Evolutionary conservation across 1,140 invertebrate species (phyloP).

Genomic region (Hetaerina americana): DNA sequence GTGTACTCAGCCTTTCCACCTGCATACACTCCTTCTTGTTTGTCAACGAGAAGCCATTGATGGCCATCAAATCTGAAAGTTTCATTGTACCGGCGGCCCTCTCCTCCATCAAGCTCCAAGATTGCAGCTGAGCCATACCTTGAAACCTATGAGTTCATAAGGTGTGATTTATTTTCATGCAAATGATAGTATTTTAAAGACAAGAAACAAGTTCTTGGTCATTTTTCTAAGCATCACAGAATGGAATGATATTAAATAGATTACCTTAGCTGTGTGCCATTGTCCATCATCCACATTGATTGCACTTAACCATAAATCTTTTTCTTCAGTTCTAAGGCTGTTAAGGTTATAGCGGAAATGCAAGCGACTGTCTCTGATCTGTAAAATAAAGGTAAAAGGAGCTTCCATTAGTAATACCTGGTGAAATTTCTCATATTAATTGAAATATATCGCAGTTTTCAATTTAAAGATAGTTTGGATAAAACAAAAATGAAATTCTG

Average conservation of each 20-base stretch:
- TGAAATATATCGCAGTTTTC: background rate
- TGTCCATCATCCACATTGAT: slow-evolving; percentile 90
- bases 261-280: slow-evolving; percentile 87
- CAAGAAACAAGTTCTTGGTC: too few species aligned
- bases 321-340: slow-evolving; percentile 74
- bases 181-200: too few species aligned
- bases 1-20: slow-evolving; percentile 92
- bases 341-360: slow-evolving; percentile 90
- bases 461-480: background rate
- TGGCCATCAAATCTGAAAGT: slow-evolving; percentile 83
- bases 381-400: slow-evolving; percentile 16
- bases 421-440: slow-evolving; percentile 5
- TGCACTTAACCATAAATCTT: slow-evolving; percentile 78
- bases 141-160: slow-evolving; percentile 25
- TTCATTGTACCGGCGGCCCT: slow-evolving; percentile 88
- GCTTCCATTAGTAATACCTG: slow-evolving; percentile 8
- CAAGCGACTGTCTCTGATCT: slow-evolving; percentile 77
- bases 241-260: too few species aligned
- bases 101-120: slow-evolving; percentile 85
- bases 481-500: slow-evolving; percentile 3
- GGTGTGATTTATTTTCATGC: background rate
- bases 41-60: slow-evolving; percentile 83
- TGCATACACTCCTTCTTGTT: slow-evolving; percentile 87
- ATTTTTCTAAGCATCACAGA: too few species aligned
- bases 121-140: slow-evolving; percentile 89